Evolutionary conservation across 2,888 invertebrate genomes (phyloP).

Genomic region (Spialia ferax): DNA sequence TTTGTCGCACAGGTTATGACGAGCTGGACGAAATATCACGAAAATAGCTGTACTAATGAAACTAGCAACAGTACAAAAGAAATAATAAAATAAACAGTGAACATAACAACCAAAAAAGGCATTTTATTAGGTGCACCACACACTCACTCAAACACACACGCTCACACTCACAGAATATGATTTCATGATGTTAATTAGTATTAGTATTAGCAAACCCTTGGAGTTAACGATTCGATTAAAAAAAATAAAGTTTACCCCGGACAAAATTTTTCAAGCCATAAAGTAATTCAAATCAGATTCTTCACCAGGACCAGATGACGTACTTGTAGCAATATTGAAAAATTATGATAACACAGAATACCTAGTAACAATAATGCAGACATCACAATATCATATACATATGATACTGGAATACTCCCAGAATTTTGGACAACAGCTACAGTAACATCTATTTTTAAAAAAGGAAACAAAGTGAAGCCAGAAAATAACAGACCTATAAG

Average conservation of each 20-base stretch:
- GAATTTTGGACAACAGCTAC: conserved; percentile 1
- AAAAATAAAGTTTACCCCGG: conserved; percentile 4
- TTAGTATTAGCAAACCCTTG: too few relatives aligned
- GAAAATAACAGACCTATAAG: conserved; percentile 4
- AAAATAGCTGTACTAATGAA: too few relatives aligned
- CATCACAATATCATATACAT: too few relatives aligned
- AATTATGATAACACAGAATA: not conserved
- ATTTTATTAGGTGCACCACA: too few relatives aligned
- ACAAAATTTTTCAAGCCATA: not conserved
- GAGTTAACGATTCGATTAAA: not conserved
- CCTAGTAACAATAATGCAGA: conserved; percentile 4
- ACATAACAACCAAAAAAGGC: too few relatives aligned
- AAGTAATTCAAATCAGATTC: conserved; percentile 1
- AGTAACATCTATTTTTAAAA: not conserved
- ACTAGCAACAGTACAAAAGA: too few relatives aligned
- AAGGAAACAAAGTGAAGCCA: conserved; percentile 2
- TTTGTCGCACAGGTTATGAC: too few relatives aligned
- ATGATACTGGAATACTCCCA: not conserved
- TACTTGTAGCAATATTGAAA: not conserved
- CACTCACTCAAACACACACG: too few relatives aligned
- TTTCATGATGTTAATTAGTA: too few relatives aligned
- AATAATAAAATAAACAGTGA: too few relatives aligned
- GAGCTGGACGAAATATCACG: too few relatives aligned
- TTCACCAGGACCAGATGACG: not conserved
- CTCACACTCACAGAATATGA: too few relatives aligned